Evolutionary conservation across 2,888 invertebrate species (phyloP).

Genomic region (Palloptera scutellata): DNA sequence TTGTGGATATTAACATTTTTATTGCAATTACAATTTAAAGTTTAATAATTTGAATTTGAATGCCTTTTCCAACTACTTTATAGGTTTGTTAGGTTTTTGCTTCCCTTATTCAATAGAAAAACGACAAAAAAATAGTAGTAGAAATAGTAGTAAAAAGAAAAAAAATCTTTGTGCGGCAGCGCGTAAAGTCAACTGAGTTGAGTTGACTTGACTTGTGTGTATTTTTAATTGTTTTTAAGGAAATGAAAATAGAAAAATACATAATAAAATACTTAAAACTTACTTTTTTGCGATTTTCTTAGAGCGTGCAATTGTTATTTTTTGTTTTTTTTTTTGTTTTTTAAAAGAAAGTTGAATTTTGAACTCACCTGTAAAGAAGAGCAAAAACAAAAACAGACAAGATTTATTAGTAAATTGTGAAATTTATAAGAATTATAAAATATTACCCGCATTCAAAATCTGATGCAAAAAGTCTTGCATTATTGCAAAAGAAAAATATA

Average conservation of each 20-base stretch:
- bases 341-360: background rate
- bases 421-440: background rate
- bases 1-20: conserved; percentile 26
- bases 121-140: background rate
- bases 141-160: background rate
- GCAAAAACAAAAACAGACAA: background rate
- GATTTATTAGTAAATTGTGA: background rate
- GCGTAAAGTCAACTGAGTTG: conserved; percentile 20
- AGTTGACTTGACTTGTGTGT: background rate
- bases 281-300: too few species aligned
- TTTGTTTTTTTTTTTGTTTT: background rate
- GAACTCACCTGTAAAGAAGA: conserved; percentile 28
- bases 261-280: background rate
- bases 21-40: conserved; percentile 21
- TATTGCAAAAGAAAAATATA: too few species aligned
- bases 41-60: background rate
- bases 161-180: conserved; percentile 2
- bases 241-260: background rate
- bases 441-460: background rate
- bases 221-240: conserved; percentile 12
- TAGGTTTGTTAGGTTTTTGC: background rate
- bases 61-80: conserved; percentile 2
- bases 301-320: too few species aligned
- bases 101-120: background rate
- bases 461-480: background rate